Evolutionary conservation across 2,888 invertebrate species (phyloP).

Genomic region (Oligia fasciuncula): DNA sequence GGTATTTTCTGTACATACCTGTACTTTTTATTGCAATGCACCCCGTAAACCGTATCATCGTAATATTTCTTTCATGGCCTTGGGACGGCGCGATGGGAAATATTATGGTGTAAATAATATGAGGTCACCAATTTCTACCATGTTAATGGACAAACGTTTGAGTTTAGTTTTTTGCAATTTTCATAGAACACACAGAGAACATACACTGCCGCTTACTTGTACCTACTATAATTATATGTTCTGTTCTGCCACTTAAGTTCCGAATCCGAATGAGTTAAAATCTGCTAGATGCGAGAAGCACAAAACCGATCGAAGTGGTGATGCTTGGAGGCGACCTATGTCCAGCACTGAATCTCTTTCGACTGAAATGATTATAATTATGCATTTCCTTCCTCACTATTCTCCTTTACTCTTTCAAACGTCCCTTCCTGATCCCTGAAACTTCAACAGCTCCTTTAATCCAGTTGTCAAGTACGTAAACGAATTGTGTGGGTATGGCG

Average conservation of each 20-base stretch:
- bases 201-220: too few species aligned
- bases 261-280: too few species aligned
- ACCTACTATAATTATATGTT: too few species aligned
- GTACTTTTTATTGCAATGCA: slow-evolving; percentile 27
- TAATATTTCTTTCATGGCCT: not conserved
- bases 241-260: too few species aligned
- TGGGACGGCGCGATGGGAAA: not conserved
- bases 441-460: slow-evolving; percentile 44
- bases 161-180: not conserved
- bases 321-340: not conserved
- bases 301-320: too few species aligned
- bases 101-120: not conserved
- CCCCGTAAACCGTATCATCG: not conserved
- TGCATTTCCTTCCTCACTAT: not conserved
- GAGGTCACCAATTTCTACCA: not conserved
- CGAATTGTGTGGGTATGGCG: slow-evolving; percentile 57
- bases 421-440: slow-evolving; percentile 6
- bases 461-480: slow-evolving; percentile 37
- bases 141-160: not conserved
- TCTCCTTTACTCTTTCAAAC: not conserved
- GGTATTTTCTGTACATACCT: slow-evolving; percentile 33
- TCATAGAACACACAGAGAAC: not conserved
- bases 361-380: too few species aligned
- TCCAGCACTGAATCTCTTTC: too few species aligned
- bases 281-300: too few species aligned